Conservation (phyloP, 35 echinoderm and acorn worm genomes). For the Apostichopus californicus region DNA sequence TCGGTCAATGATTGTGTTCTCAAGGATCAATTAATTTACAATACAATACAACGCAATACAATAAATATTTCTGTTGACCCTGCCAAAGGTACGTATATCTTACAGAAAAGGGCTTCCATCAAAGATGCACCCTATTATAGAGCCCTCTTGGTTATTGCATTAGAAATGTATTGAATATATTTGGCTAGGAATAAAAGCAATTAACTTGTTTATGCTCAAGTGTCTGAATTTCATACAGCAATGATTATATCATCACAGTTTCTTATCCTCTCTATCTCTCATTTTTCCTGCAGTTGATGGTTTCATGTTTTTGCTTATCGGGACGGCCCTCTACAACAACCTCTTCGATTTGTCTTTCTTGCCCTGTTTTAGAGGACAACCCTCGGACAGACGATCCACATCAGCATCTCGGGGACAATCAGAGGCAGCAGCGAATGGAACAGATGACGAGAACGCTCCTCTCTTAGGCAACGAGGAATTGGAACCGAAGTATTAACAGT, state of each 20-base stretch:
- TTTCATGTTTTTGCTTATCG: slow-evolving; percentile 84
- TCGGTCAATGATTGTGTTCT: too few species aligned
- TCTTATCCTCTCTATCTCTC: background rate
- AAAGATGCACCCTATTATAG: too few species aligned
- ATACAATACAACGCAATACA: too few species aligned
- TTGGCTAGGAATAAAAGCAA: background rate
- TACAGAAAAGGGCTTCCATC: too few species aligned
- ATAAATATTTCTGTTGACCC: too few species aligned
- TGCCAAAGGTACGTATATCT: too few species aligned
- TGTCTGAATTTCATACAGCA: too few species aligned
- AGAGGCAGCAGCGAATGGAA: slow-evolving; percentile 20
- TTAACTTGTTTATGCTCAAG: too few species aligned
- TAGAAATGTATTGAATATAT: background rate
- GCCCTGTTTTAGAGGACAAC: slow-evolving; percentile 59
- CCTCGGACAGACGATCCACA: background rate
- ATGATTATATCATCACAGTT: background rate
- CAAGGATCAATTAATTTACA: too few species aligned
- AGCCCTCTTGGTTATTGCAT: too few species aligned
- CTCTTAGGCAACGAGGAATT: slow-evolving; percentile 7
- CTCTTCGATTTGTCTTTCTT: slow-evolving; percentile 79
- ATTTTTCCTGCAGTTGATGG: slow-evolving; percentile 78
- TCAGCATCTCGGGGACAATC: slow-evolving; percentile 8
- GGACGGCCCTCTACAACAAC: slow-evolving; percentile 84
- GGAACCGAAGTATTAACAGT: slow-evolving; percentile 25
- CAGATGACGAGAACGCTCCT: slow-evolving; percentile 17